Evolutionary conservation across 2,797 vertebrate genomes (phyloP).

Genomic region (Epinephelus coioides): DNA sequence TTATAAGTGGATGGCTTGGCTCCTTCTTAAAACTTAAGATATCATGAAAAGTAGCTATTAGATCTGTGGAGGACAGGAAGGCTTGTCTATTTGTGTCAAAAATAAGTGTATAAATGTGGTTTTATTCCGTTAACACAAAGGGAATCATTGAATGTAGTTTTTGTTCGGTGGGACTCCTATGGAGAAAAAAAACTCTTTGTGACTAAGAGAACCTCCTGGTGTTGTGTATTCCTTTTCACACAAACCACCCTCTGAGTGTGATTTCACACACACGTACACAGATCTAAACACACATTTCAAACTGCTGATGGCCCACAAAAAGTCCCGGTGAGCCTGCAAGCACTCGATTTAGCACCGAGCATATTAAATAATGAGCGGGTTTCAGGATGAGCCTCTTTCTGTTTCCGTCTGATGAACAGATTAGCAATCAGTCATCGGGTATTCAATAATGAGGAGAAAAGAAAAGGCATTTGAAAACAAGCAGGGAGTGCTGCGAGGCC

Average conservation of each 20-base stretch:
- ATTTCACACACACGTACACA: constrained; percentile 36
- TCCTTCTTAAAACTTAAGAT: constrained; percentile 18
- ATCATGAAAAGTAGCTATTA: constrained; percentile 2
- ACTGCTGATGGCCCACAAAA: constrained; percentile 44
- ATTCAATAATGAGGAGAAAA: constrained; percentile 65
- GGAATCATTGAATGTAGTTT: constrained; percentile 3
- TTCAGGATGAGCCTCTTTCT: constrained; percentile 68
- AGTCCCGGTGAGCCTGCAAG: constrained; percentile 47
- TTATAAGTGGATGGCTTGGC: background rate
- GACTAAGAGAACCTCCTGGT: constrained; percentile 32
- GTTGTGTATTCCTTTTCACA: constrained; percentile 43
- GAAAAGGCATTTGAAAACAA: constrained; percentile 45
- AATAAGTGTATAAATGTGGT: background rate
- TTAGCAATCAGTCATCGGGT: constrained; percentile 72
- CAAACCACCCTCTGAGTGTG: constrained; percentile 47
- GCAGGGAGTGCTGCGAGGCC: constrained; percentile 33
- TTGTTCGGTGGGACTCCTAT: constrained; percentile 20
- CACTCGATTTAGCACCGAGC: constrained; percentile 50
- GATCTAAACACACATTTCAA: constrained; percentile 53
- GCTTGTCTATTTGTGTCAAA: background rate
- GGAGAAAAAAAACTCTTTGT: constrained; percentile 10
- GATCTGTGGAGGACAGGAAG: constrained; percentile 2
- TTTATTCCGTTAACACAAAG: constrained; percentile 18
- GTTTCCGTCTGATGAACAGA: constrained; percentile 62
- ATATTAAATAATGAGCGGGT: constrained; percentile 66